These are phyloP conservation scores for Aplocera efformata DNA, from an alignment of 2,888 invertebrate species.

Conservation along the genomic window DNA sequence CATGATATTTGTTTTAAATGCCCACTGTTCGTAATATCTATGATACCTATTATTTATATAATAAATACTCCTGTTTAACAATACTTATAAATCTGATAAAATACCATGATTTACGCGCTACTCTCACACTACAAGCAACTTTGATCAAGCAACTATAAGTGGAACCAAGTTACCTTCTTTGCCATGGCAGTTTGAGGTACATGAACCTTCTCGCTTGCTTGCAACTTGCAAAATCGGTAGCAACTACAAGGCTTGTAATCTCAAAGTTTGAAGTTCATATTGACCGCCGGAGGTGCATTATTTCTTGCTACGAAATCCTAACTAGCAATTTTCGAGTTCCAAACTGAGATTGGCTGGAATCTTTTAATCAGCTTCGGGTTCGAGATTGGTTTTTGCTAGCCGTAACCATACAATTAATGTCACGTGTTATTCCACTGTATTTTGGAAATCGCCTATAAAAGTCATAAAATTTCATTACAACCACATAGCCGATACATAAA, in stretches of 20 bases:
- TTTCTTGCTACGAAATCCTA: conserved; percentile 45
- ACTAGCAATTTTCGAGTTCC: conserved; percentile 24
- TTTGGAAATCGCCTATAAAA: not conserved
- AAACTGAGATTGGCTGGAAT: conserved; percentile 28
- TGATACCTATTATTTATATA: too few relatives aligned
- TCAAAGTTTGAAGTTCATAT: conserved; percentile 67
- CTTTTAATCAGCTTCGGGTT: conserved; percentile 24
- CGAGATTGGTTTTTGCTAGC: conserved; percentile 13
- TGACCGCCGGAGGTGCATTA: conserved; percentile 58
- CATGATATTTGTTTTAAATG: too few relatives aligned
- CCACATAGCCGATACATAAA: conserved; percentile 13
- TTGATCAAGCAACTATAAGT: too few relatives aligned
- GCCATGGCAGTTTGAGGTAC: too few relatives aligned
- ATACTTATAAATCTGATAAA: too few relatives aligned
- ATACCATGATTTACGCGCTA: too few relatives aligned
- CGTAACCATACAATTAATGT: conserved; percentile 5
- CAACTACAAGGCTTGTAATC: conserved; percentile 51
- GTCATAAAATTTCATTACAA: conserved; percentile 5
- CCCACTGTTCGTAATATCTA: too few relatives aligned
- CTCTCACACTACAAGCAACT: too few relatives aligned
- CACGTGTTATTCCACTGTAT: too few relatives aligned
- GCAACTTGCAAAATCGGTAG: conserved; percentile 39
- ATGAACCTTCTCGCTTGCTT: not conserved
- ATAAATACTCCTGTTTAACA: too few relatives aligned
- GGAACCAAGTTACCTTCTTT: too few relatives aligned